These are phyloP conservation scores for Phalanger gymnotis DNA, from an alignment of 2,797 vertebrate genomes.

Conservation along the genomic window DNA sequence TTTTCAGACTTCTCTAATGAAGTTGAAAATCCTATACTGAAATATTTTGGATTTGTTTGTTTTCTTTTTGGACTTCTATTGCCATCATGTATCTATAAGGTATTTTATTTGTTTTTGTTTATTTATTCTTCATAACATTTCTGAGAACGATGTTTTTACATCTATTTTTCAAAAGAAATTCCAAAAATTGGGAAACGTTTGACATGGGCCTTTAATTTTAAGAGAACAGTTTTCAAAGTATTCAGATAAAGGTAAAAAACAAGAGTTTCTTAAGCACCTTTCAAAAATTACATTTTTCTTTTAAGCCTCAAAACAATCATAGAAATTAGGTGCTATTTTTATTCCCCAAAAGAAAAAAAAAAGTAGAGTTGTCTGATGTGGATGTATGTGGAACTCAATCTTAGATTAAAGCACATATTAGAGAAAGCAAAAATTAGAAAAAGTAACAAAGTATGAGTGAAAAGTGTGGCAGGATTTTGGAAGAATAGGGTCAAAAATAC, in stretches of 20 bases:
- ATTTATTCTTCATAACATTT: not conserved
- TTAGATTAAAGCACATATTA: not conserved
- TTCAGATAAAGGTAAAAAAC: not conserved
- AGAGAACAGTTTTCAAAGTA: not conserved
- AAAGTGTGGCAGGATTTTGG: not conserved
- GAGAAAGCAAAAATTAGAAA: not conserved
- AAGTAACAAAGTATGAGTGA: not conserved
- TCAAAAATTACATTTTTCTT: not conserved
- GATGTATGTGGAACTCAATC: not conserved
- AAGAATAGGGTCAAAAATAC: not conserved
- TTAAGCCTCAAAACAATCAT: not conserved
- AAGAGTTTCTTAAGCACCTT: not conserved
- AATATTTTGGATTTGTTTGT: not conserved
- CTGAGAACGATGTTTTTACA: not conserved
- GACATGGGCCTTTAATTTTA: not conserved
- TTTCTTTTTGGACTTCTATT: slow-evolving; percentile 50
- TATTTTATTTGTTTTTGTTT: not conserved
- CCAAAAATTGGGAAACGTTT: not conserved
- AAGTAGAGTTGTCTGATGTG: not conserved
- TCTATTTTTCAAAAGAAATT: not conserved
- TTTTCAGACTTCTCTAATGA: slow-evolving; percentile 33
- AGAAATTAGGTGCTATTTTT: not conserved
- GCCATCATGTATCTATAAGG: not conserved
- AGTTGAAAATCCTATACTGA: slow-evolving; percentile 44
- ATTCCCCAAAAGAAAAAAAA: not conserved